Evolutionary conservation across 2,888 invertebrate species (phyloP).

Genomic region (Gonocerus acuteangulatus): DNA sequence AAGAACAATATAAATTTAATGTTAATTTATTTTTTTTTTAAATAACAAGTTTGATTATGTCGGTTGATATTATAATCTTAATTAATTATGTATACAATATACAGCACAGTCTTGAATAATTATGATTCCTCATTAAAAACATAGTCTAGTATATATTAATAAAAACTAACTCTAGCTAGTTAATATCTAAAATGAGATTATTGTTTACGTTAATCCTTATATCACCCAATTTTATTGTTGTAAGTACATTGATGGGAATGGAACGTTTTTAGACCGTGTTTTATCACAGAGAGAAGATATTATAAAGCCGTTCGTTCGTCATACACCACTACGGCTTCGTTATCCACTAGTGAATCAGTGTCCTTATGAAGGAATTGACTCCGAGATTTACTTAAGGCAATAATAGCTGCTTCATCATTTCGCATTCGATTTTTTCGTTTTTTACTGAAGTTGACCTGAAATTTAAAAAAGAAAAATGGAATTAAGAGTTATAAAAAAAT

Average conservation of each 20-base stretch:
- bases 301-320: conserved; percentile 71
- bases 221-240: conserved; percentile 25
- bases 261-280: conserved; percentile 18
- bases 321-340: conserved; percentile 72
- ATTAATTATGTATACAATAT: conserved; percentile 15
- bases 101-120: conserved; percentile 21
- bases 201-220: conserved; percentile 24
- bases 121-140: conserved; percentile 21
- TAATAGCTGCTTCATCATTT: conserved; percentile 70
- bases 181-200: conserved; percentile 23
- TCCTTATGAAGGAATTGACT: conserved; percentile 51
- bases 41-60: conserved; percentile 24
- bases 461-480: conserved; percentile 31
- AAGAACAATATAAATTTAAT: no score
- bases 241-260: conserved; percentile 13
- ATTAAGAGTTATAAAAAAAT: background rate
- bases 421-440: conserved; percentile 74
- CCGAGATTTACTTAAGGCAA: conserved; percentile 68
- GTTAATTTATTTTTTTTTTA: conserved; percentile 5
- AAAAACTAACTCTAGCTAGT: conserved; percentile 14
- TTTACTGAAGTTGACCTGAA: conserved; percentile 65
- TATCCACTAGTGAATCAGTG: conserved; percentile 59
- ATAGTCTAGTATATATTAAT: conserved; percentile 3
- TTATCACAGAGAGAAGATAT: conserved; percentile 34
- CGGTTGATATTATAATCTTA: conserved; percentile 12